Percentiles rank a stretch among this genome's conserved stretches.
phyloP scores from a whole-genome alignment of 1,140 invertebrate species.

The Apis dorsata region DNA sequence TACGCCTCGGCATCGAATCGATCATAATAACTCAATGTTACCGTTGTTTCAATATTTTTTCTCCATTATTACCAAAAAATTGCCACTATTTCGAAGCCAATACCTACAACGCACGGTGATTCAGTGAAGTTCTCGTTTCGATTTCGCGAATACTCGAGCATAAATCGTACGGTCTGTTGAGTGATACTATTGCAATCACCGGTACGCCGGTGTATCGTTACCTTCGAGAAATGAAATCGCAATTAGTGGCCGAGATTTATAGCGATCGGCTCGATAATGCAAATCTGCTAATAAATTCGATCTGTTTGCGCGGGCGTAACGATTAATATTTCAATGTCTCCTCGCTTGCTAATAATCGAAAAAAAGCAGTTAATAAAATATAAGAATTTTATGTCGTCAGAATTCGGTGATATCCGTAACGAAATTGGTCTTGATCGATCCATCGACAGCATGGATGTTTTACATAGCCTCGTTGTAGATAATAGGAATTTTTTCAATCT shows the following conservation, averaged over 20 bases:
- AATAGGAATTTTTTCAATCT: not conserved
- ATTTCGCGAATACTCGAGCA: not conserved
- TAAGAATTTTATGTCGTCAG: not conserved
- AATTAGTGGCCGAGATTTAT: conserved; percentile 9
- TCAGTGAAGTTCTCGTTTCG: conserved; percentile 9
- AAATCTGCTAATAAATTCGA: conserved; percentile 20
- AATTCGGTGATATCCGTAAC: not conserved
- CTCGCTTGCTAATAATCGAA: not conserved
- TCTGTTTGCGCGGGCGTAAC: not conserved
- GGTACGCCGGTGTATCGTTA: not conserved
- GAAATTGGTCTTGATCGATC: not conserved
- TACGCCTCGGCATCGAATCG: not conserved
- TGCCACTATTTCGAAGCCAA: not conserved
- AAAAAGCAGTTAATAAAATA: not conserved
- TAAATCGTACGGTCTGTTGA: conserved; percentile 3
- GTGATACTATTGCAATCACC: conserved; percentile 5
- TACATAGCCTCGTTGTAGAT: not conserved
- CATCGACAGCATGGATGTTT: not conserved
- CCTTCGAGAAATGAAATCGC: conserved; percentile 18
- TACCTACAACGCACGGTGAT: not conserved
- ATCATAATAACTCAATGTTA: conserved; percentile 17
- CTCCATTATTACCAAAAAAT: not conserved
- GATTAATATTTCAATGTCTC: conserved; percentile 2
- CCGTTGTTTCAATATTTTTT: conserved; percentile 6
- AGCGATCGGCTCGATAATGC: conserved; percentile 16